Evolutionary conservation across 2,888 invertebrate genomes (phyloP).

Genomic region (Eulithis testata): DNA sequence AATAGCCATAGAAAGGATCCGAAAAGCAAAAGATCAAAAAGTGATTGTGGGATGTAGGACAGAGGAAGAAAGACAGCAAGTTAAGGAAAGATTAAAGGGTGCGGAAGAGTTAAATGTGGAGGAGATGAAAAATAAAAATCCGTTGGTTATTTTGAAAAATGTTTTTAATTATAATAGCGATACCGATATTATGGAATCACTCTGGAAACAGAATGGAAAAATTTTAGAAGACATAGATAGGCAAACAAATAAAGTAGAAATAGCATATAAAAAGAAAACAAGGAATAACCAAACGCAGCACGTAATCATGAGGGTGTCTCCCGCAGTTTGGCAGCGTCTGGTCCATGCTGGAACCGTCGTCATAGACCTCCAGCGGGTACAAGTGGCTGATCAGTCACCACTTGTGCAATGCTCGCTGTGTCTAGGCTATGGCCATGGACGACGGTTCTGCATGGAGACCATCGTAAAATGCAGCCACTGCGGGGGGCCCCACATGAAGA

Average conservation of each 20-base stretch:
- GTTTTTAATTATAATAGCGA: background rate
- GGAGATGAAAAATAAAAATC: background rate
- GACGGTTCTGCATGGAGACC: too few relatives aligned
- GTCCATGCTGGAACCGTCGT: background rate
- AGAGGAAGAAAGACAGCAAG: background rate
- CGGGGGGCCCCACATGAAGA: background rate
- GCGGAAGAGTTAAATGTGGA: background rate
- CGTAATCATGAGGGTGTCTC: background rate
- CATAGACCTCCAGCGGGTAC: background rate
- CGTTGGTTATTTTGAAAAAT: background rate
- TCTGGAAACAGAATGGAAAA: background rate
- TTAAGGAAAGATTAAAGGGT: constrained; percentile 2
- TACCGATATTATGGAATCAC: background rate
- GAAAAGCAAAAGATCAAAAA: constrained; percentile 13
- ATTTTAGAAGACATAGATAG: background rate
- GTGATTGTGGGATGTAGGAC: background rate
- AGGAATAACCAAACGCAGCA: background rate
- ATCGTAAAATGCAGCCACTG: background rate
- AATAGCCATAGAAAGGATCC: background rate
- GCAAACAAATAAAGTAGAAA: background rate
- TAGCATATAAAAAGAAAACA: background rate
- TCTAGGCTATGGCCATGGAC: too few relatives aligned
- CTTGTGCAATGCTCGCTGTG: too few relatives aligned
- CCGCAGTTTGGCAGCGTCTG: background rate
- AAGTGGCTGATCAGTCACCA: background rate